phyloP scores from a whole-genome alignment of 2,888 invertebrate species.

The Venusia cambrica region DNA sequence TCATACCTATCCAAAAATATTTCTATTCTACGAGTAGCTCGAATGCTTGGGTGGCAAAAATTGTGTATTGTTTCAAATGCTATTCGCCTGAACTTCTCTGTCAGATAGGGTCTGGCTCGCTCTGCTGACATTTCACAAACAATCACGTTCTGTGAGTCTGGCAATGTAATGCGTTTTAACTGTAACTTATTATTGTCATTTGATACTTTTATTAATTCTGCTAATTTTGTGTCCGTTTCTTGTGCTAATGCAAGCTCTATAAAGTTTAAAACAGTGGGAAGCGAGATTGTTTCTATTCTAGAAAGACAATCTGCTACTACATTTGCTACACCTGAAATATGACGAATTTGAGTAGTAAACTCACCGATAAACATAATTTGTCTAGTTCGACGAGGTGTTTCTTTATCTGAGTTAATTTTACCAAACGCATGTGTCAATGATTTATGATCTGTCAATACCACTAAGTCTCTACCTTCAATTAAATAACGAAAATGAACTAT shows the following conservation, averaged over 20 bases:
- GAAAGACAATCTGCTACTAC: constrained; percentile 25
- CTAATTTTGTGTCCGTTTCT: constrained; percentile 10
- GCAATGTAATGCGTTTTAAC: constrained; percentile 14
- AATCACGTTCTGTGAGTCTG: constrained; percentile 10
- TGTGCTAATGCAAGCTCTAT: constrained; percentile 14
- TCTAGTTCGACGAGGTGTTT: constrained; percentile 24
- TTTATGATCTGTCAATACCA: constrained; percentile 24
- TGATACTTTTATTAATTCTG: constrained; percentile 5
- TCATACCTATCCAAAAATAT: constrained; percentile 11
- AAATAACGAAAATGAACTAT: constrained; percentile 16
- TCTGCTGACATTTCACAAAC: constrained; percentile 25
- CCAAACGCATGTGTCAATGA: constrained; percentile 17
- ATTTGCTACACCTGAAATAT: constrained; percentile 18
- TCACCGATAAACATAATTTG: constrained; percentile 28
- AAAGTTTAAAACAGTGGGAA: constrained; percentile 14
- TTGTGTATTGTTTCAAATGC: constrained; percentile 10
- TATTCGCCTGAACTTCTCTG: constrained; percentile 7
- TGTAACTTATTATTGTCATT: constrained; percentile 8
- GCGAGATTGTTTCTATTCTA: constrained; percentile 22
- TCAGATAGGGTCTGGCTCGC: constrained; percentile 14
- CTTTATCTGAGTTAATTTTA: constrained; percentile 15
- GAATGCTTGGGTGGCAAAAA: constrained; percentile 15
- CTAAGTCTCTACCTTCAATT: constrained; percentile 19
- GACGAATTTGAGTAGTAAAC: constrained; percentile 23
- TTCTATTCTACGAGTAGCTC: constrained; percentile 3